Base-by-base conservation (phyloP, 1,140 invertebrate genomes). In the Trialeurodes vaporariorum region DNA sequence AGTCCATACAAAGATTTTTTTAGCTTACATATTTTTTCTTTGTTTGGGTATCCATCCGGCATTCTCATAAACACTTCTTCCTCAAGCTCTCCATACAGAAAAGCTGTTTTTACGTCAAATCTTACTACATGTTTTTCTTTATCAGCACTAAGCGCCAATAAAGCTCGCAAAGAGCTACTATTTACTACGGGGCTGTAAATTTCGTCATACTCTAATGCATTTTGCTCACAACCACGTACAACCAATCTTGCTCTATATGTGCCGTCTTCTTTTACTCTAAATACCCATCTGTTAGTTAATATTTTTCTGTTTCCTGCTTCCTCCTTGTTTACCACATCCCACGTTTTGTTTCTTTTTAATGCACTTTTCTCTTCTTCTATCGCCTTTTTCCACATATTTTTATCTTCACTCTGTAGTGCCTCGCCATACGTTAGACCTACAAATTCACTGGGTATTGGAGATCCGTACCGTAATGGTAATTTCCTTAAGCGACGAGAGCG, bases 31-130 rank as follows among this genome's bases (percentile, higher is more conserved):
- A 80, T 75, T 69, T 75, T 67, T 27, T 74, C 64, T 62, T 2
- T 49, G 60, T 62, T 62, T 21, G 65, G 22, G 66, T 65, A 71
- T n/a, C 73, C 75, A 66, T 75, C 69, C 21, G 77, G 75, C 65
- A 77, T 73, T 27, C 72, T 61, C 73, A 80, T 77, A 62, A 71
- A 79, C 1, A n/a, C n/a, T n/a, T n/a, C n/a, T n/a, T n/a, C n/a
- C n/a, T n/a, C n/a, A n/a, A n/a, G n/a, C n/a, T n/a, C 61, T 23
- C 75, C 72, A 72, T 72, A 34, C 69, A 73, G 25, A 72, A 68
- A 68, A 68, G 78, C 77, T 63, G 76, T 78, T 63, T 71, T 72
- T n/a, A 79, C 70, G 69, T 75, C 78, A 71, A 77, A 74, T 62
- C 77, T 74, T 13, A 67, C 60, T 0, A 78, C 67, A 22, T 62